phyloP scores from a whole-genome alignment of 2,113 vertebrate species.

The Pyrgilauda ruficollis region DNA sequence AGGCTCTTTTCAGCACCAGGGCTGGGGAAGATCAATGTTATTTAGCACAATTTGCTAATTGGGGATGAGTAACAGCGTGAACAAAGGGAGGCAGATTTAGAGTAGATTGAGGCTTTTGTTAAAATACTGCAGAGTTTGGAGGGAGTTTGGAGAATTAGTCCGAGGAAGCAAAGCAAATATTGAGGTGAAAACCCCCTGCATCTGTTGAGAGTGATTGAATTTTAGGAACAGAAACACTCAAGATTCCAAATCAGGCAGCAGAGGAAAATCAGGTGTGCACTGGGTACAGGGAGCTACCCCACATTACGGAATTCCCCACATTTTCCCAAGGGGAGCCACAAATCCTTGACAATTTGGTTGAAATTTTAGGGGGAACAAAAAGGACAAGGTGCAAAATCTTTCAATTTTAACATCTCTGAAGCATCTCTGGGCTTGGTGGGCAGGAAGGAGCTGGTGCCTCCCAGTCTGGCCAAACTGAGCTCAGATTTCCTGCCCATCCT shows the following conservation, averaged over 20 bases:
- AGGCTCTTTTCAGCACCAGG: not conserved
- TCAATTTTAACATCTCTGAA: not conserved
- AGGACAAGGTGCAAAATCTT: rapidly evolving
- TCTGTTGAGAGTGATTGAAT: not conserved
- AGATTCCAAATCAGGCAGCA: not conserved
- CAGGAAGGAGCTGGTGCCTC: not conserved
- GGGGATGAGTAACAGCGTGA: not conserved
- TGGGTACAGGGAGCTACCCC: not conserved
- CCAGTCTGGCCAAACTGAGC: not conserved
- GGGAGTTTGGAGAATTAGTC: not conserved
- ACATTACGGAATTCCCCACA: rapidly evolving
- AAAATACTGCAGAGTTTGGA: not conserved
- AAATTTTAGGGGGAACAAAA: not conserved
- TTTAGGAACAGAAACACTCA: not conserved
- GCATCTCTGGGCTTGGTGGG: rapidly evolving
- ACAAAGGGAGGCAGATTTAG: not conserved
- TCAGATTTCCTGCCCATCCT: not conserved
- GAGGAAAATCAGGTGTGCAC: not conserved
- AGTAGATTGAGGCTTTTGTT: not conserved
- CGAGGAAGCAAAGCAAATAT: not conserved
- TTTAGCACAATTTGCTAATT: not conserved
- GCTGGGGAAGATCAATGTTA: not conserved
- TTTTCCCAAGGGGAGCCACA: no score
- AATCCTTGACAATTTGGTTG: not conserved
- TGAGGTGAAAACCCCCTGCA: not conserved